Evolutionary conservation across 2,113 vertebrate genomes (phyloP).

Genomic region (Zapus hudsonius): DNA sequence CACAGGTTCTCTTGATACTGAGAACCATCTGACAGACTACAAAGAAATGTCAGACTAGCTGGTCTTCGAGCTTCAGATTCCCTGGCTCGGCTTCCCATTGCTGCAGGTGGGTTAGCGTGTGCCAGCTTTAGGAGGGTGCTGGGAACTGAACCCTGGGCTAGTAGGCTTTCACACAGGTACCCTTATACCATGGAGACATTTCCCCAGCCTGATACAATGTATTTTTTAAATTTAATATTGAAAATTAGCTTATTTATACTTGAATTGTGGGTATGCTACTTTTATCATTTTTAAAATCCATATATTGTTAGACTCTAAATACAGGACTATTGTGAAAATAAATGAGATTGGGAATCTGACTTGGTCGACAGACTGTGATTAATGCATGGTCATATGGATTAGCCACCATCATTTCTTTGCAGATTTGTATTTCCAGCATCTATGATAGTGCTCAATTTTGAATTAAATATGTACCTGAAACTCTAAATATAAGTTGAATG

Average conservation of each 20-base stretch:
- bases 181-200: too few species aligned
- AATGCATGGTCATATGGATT: background rate
- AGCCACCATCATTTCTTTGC: background rate
- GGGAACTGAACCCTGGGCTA: too few species aligned
- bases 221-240: background rate
- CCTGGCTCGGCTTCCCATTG: too few species aligned
- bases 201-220: too few species aligned
- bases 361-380: background rate
- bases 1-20: too few species aligned
- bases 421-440: background rate
- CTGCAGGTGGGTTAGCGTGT: too few species aligned
- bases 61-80: too few species aligned
- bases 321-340: background rate
- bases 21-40: too few species aligned
- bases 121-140: too few species aligned
- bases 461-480: background rate
- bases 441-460: background rate
- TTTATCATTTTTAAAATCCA: slow-evolving; percentile 32
- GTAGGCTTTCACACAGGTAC: too few species aligned
- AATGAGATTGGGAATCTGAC: background rate
- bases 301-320: background rate
- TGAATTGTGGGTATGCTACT: background rate
- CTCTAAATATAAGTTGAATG: background rate
- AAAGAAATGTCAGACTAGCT: too few species aligned
- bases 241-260: background rate